Conservation (phyloP, 1,140 invertebrate species). For the Cyphomyrmex costatus region DNA sequence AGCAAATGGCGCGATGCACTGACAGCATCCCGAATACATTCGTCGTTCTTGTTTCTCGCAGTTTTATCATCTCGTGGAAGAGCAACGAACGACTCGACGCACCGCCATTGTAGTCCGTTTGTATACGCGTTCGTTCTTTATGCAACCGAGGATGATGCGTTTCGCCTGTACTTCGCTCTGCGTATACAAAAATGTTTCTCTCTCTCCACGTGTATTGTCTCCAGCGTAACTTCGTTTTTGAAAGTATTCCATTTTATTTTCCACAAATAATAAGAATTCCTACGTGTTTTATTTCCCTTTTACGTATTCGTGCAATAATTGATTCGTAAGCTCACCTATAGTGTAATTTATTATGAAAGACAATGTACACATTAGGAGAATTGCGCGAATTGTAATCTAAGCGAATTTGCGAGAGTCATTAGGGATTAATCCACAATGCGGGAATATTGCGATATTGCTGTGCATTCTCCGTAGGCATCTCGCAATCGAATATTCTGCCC, state of each 20-base stretch:
- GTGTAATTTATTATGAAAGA: neutral
- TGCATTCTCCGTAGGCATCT: neutral
- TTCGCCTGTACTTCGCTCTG: neutral
- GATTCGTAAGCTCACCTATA: neutral
- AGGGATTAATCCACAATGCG: neutral
- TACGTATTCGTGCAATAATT: neutral
- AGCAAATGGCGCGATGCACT: constrained; percentile 6
- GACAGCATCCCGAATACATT: neutral
- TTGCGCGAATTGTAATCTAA: neutral
- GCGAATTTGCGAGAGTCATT: neutral
- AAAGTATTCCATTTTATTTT: neutral
- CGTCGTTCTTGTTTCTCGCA: constrained; percentile 16
- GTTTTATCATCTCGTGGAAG: constrained; percentile 49
- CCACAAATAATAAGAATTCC: neutral
- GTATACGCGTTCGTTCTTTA: constrained; percentile 28
- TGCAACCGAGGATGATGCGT: constrained; percentile 1
- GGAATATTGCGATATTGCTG: constrained; percentile 5
- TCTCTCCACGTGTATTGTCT: neutral
- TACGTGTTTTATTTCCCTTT: neutral
- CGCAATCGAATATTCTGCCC: neutral
- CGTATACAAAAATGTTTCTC: neutral
- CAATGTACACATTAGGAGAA: neutral
- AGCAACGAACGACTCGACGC: constrained; percentile 23
- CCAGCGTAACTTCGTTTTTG: neutral
- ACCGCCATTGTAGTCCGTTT: constrained; percentile 24